A percentile compares a stretch with the other conserved stretches of the same genome.
These are phyloP conservation scores for Oncorhynchus tshawytscha DNA, from an alignment of 2,113 vertebrate species.

Conservation along the genomic window DNA sequence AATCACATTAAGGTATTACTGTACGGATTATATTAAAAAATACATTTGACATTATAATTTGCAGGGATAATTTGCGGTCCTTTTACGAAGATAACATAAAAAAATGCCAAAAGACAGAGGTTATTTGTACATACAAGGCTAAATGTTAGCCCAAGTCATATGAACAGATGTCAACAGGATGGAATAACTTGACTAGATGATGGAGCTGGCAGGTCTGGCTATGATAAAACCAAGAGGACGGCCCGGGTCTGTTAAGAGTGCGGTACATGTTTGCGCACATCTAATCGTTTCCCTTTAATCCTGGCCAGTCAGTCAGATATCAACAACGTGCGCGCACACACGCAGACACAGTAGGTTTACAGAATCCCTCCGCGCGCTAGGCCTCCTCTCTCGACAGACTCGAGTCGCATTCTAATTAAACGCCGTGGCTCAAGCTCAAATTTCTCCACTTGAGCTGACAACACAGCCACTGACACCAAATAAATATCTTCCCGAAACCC, in stretches of 20 bases:
- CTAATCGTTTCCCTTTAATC: slow-evolving; percentile 62
- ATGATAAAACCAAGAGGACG: slow-evolving; percentile 37
- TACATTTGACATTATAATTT: slow-evolving; percentile 2
- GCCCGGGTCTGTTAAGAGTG: slow-evolving; percentile 28
- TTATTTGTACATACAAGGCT: neutral
- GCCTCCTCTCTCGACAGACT: slow-evolving; percentile 58
- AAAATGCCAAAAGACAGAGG: neutral
- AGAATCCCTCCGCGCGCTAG: slow-evolving; percentile 62
- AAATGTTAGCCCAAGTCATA: slow-evolving; percentile 5
- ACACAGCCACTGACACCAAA: slow-evolving; percentile 31
- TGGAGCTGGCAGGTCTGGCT: slow-evolving; percentile 24
- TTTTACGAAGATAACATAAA: slow-evolving; percentile 17
- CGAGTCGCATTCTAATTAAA: slow-evolving; percentile 68
- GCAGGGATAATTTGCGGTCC: slow-evolving; percentile 3
- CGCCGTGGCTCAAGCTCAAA: slow-evolving; percentile 48
- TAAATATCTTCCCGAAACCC: slow-evolving; percentile 7
- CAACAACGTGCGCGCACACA: neutral
- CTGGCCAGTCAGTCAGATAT: slow-evolving; percentile 50
- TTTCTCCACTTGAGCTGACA: slow-evolving; percentile 55
- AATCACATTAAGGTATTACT: slow-evolving; percentile 52
- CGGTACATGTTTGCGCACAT: slow-evolving; percentile 56
- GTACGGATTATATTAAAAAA: slow-evolving; percentile 43
- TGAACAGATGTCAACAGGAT: slow-evolving; percentile 2
- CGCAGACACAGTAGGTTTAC: slow-evolving; percentile 4
- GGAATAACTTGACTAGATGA: slow-evolving; percentile 12